These are phyloP conservation scores for Philereme transversata DNA, from an alignment of 2,888 invertebrate species.

Conservation along the genomic window DNA sequence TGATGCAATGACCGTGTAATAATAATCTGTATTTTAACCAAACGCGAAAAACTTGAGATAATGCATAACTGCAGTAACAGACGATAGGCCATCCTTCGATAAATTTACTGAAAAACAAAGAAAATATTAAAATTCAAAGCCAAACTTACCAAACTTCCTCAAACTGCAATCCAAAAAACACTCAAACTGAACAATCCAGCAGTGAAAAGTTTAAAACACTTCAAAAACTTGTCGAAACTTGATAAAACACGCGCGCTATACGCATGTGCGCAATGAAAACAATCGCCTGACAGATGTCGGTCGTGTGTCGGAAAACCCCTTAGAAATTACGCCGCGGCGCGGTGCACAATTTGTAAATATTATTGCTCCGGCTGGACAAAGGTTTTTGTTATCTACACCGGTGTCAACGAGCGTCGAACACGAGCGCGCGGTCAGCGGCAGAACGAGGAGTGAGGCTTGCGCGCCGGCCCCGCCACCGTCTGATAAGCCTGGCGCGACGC, in stretches of 20 bases:
- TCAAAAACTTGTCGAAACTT: slow-evolving; percentile 75
- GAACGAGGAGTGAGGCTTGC: slow-evolving; percentile 80
- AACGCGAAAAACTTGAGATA: slow-evolving; percentile 3
- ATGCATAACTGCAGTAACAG: slow-evolving; percentile 6
- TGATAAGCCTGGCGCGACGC: slow-evolving; percentile 84
- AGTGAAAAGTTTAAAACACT: slow-evolving; percentile 53
- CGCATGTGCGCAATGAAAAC: slow-evolving; percentile 79
- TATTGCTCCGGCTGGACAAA: slow-evolving; percentile 81
- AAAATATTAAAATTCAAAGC: background rate
- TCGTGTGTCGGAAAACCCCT: slow-evolving; percentile 78
- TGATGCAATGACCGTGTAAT: slow-evolving; percentile 23
- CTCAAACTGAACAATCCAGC: slow-evolving; percentile 60
- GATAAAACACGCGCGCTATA: slow-evolving; percentile 64
- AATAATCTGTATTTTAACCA: slow-evolving; percentile 3
- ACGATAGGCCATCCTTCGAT: background rate
- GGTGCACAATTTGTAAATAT: slow-evolving; percentile 75
- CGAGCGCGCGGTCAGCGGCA: slow-evolving; percentile 75
- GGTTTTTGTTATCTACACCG: slow-evolving; percentile 82
- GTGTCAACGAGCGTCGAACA: slow-evolving; percentile 70
- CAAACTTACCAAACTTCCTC: slow-evolving; percentile 66
- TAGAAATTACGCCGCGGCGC: slow-evolving; percentile 70
- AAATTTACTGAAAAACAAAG: background rate
- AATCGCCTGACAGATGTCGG: slow-evolving; percentile 74
- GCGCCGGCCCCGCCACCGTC: slow-evolving; percentile 81
- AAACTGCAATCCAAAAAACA: slow-evolving; percentile 73